A percentile compares a stretch with the other conserved stretches of the same genome.
phyloP scores from a whole-genome alignment of 2,888 invertebrate genomes.

The Mystacides longicornis region DNA sequence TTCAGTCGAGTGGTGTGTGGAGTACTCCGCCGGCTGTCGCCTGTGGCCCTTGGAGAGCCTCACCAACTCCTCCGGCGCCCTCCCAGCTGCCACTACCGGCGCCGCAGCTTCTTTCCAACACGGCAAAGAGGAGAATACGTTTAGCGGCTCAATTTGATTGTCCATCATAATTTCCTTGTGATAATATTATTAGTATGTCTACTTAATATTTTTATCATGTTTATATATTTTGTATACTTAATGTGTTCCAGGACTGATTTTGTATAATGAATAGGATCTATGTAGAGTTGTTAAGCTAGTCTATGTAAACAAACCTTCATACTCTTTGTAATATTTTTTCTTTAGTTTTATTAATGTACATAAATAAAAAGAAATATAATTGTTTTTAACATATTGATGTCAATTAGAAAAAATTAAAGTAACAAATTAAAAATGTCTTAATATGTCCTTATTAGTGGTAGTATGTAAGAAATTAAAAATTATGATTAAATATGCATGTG shows the following conservation, averaged over 20 bases:
- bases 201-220: background rate
- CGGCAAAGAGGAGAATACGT: constrained; percentile 34
- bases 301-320: background rate
- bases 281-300: background rate
- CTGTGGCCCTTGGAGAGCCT: constrained; percentile 34
- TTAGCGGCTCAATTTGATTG: constrained; percentile 41
- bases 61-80: constrained; percentile 35
- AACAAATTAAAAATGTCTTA: too few relatives aligned
- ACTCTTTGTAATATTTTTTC: too few relatives aligned
- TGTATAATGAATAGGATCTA: too few relatives aligned
- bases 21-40: constrained; percentile 33
- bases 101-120: constrained; percentile 32
- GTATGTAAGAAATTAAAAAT: too few relatives aligned
- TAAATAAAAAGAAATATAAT: background rate
- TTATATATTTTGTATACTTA: background rate
- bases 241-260: background rate
- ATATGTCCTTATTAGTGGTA: too few relatives aligned
- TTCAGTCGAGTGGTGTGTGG: constrained; percentile 29
- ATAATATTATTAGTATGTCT: background rate
- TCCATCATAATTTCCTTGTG: constrained; percentile 29
- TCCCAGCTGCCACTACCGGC: constrained; percentile 37
- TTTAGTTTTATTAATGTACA: too few relatives aligned
- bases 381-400: constrained; percentile 11
- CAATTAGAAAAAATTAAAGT: too few relatives aligned
- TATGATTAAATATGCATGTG: too few relatives aligned